Conservation (phyloP, 2,113 vertebrate species). For the Ciconia maguari region DNA sequence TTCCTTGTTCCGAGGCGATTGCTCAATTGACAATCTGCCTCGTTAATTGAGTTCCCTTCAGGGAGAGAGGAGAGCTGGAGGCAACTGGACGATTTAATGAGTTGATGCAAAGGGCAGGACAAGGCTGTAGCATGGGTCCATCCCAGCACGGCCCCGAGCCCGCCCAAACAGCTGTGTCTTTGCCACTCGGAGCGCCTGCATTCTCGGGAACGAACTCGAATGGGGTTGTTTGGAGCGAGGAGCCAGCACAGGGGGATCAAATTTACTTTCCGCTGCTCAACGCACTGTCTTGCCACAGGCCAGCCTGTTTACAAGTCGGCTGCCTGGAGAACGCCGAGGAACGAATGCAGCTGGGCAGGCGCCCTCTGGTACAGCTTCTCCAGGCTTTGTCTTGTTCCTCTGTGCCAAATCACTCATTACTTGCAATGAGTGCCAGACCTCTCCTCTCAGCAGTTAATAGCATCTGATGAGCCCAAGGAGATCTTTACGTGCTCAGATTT, state of each 20-base stretch:
- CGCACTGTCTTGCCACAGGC: neutral
- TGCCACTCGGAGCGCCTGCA: fast-evolving
- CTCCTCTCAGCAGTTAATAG: neutral
- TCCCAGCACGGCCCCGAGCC: fast-evolving
- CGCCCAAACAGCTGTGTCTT: neutral
- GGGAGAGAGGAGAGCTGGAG: neutral
- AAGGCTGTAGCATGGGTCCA: neutral
- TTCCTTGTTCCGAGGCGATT: neutral
- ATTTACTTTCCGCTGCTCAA: neutral
- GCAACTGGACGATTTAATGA: neutral
- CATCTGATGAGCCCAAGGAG: neutral
- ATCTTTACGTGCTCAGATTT: neutral
- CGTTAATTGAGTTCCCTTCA: neutral
- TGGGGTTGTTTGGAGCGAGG: neutral
- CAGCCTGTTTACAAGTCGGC: neutral
- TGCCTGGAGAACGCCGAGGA: neutral
- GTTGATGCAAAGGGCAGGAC: neutral
- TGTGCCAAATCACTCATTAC: neutral
- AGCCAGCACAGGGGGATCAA: neutral
- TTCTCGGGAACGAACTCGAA: fast-evolving
- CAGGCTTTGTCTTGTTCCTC: neutral
- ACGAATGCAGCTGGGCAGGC: neutral
- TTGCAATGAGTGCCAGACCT: neutral
- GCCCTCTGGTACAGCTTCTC: neutral
- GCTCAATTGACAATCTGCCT: neutral